Evolutionary conservation across 2,888 invertebrate species (phyloP), one percentile per base, ranked within the genome.

Genomic region (Callinectes sapidus): DNA sequence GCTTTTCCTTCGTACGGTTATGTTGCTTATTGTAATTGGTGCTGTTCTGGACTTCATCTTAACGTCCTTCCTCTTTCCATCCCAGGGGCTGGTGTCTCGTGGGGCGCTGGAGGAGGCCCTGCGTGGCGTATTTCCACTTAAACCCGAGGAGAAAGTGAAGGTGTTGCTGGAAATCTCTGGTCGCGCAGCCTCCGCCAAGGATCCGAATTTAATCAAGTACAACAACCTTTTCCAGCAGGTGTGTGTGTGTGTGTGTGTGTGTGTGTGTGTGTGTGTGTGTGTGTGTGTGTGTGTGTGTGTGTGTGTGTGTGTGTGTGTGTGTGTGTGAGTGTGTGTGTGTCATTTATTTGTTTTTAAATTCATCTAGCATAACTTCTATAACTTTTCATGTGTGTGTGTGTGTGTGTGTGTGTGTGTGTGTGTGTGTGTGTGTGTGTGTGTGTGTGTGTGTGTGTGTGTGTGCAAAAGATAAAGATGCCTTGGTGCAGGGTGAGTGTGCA

Each of bases 211-310:
- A 5, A 90, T 94, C 71, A 94, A 94, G 87, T 93, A 93, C 54
- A 54, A 90, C 61, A 77, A 87, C 28, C 90, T 94, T n/a, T 94
- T 94, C 89, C 55, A 87, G 13, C 93, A 93, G 94, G 94, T 94
- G 23, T 16, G 16, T 61, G 18, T 23, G 61, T 23, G 61, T 23
- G 61, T 23, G 61, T 23, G 61, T 23, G 61, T 61, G 61, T 61
- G 61, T 61, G 61, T 61, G 61, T 61, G 61, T 61, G 61, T 61
- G 61, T 61, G 61, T 61, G 23, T 16, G 16, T 61, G 61, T 23
- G 61, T 23, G 61, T 23, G 61, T 23, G 61, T 23, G 61, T 23
- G 61, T 61, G 61, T 61, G 61, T 61, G 61, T 61, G 61, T 61
- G 61, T 61, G 61, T 61, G 61, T 61, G 61, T 61, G 61, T 61